Evolutionary conservation across 2,888 invertebrate species (phyloP), one percentile per base, ranked within the genome.

Genomic region (Netelia melanura): DNA sequence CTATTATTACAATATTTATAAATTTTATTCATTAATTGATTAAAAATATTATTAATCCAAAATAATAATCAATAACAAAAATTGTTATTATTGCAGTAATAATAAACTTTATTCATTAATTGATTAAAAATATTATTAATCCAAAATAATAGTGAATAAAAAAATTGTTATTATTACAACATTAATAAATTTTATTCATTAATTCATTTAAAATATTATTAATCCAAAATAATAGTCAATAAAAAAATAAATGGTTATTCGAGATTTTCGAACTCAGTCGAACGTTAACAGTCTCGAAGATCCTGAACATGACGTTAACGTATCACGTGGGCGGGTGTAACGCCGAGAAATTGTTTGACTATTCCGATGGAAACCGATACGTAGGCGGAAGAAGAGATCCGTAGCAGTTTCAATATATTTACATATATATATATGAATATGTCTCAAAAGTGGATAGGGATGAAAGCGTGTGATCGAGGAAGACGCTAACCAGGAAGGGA

Each of bases 311-410:
- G 75, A 58, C 48, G 38, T 56, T 64, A 68, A 54, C 52, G 70
- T 48, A 48, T 48, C 11, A 44, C 56, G 44, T 38, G 72, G 44
- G 43, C 44, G 21, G 70, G 79, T 72, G 71, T 76, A 86, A 72
- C 74, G 76, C 54, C 56, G 86, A 87, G 87, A 88, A 88, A 90
- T 87, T 87, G 87, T 90, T 89, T 88, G 89, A 90, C 86, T 85
- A 71, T 64, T 71, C 71, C 84, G 80, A 88, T 78, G 89, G 81
- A 88, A 88, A 86, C 85, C 82, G 44, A 74, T 72, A 77, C 74
- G 83, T 86, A 77, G 86, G 83, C 83, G 82, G 84, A 88, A 80
- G 84, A 88, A 80, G 54, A 48, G 68, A 56, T 52, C 43, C 17
- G 23, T 14, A n/a, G 43, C 23, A 76, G 70, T 61, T 48, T 81